Evolutionary conservation across 2,888 invertebrate species (phyloP), one percentile per base, ranked within the genome.

Genomic region (Tineola bisselliella): DNA sequence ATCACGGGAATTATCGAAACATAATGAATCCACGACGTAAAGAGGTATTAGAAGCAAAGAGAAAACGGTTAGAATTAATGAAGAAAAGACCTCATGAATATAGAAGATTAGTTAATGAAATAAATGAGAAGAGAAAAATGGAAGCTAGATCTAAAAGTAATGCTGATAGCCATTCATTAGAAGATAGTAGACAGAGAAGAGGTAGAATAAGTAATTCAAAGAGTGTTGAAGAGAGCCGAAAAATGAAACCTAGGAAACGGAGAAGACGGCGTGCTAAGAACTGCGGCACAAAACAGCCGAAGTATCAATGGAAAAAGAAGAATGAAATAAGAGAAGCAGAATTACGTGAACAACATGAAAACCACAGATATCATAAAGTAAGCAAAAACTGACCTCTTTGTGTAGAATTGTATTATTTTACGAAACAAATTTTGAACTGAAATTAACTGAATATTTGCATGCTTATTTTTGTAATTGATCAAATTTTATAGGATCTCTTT

Each of bases 1-100:
- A 69, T 74, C 86, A 69, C 77, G 89, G 70, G 78, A 90, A 66
- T 88, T 92, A 81, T n/a, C 18, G 48, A 90, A 90, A 92, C 88
- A 90, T 77, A 66, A 79, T 67, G 72, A 89, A 86, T 76, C 74
- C 74, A 66, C 72, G 71, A n/a, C 72, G 83, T 68, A 72, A 80
- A 63, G 73, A 77, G 57, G 79, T 76, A 63, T 67, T 84, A 64
- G 84, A 84, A 66, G 74, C 73, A 62, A 77, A 83, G 66, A 70
- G 74, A 63, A 76, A 69, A 66, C 69, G 73, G 66, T 69, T 86
- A 66, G 80, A 82, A 69, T 73, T 76, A 17, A 71, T 86, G 70
- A 74, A 84, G 66, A 74, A 68, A 59, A 81, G 84, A 61, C 86
- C 87, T 60, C 75, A 75, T 1, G 79, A 76, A 68, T 87, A 77